Conservation (phyloP, 2,113 vertebrate species). For the Gracilinanus agilis region DNA sequence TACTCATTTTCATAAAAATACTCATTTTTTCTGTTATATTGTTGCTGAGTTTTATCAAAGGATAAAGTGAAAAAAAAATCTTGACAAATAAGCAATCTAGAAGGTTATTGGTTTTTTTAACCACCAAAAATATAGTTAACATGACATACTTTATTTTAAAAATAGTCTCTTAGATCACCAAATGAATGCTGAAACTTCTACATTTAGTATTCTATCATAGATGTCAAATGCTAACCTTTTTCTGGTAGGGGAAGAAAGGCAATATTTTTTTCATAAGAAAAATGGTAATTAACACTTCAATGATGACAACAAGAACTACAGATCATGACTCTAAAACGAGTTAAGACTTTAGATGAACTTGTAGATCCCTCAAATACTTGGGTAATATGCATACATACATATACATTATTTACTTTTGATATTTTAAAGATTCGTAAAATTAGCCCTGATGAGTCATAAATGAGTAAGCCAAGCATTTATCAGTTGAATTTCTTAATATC, state of each 20-base stretch:
- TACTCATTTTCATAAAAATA: background rate
- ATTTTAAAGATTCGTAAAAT: slow-evolving; percentile 10
- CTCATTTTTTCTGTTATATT: slow-evolving; percentile 25
- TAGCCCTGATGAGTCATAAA: background rate
- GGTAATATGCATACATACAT: background rate
- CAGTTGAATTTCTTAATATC: background rate
- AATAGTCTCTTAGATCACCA: background rate
- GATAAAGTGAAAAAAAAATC: slow-evolving; percentile 39
- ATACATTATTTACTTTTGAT: slow-evolving; percentile 31
- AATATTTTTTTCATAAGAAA: background rate
- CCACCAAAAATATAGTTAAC: slow-evolving; percentile 30
- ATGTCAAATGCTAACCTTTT: slow-evolving; percentile 25
- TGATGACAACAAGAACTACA: slow-evolving; percentile 55
- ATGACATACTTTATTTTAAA: slow-evolving; percentile 52
- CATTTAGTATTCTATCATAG: background rate
- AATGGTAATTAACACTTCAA: background rate
- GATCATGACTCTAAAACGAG: slow-evolving; percentile 9
- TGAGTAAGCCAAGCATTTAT: background rate
- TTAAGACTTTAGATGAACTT: slow-evolving; percentile 43
- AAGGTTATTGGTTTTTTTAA: background rate
- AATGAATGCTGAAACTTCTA: slow-evolving; percentile 33
- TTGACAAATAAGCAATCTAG: background rate
- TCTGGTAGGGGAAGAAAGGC: slow-evolving; percentile 16
- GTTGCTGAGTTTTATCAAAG: background rate
- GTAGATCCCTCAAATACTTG: background rate